A percentile compares a stretch with the other conserved stretches of the same genome.
These are phyloP conservation scores for Nomada goodeniana DNA, from an alignment of 2,888 invertebrate genomes.

Conservation along the genomic window DNA sequence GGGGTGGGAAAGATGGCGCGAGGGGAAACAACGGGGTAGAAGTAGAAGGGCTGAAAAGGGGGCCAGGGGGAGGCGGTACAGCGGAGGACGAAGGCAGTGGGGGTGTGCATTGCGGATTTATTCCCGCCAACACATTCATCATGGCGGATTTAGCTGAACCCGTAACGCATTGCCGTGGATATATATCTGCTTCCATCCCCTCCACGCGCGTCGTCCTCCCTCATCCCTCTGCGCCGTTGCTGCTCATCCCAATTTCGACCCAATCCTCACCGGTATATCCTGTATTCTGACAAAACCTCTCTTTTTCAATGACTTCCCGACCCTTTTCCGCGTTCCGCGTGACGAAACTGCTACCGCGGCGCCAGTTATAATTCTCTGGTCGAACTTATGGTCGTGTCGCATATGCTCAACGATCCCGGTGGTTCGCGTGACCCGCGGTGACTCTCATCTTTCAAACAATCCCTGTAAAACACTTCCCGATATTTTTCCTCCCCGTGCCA, in stretches of 20 bases:
- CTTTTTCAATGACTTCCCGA: slow-evolving; percentile 80
- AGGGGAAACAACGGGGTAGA: slow-evolving; percentile 64
- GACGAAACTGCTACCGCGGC: slow-evolving; percentile 52
- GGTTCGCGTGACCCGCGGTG: neutral
- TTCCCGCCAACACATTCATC: slow-evolving; percentile 85
- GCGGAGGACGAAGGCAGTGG: slow-evolving; percentile 77
- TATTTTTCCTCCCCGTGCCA: slow-evolving; percentile 31
- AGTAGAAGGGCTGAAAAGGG: slow-evolving; percentile 55
- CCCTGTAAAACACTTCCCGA: slow-evolving; percentile 48
- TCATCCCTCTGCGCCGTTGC: slow-evolving; percentile 56
- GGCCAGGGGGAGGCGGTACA: slow-evolving; percentile 54
- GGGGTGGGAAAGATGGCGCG: slow-evolving; percentile 64
- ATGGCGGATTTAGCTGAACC: slow-evolving; percentile 85
- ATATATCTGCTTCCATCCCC: slow-evolving; percentile 83
- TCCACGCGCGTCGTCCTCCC: slow-evolving; percentile 60
- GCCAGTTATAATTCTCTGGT: slow-evolving; percentile 47
- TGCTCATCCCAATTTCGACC: slow-evolving; percentile 71
- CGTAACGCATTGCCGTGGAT: slow-evolving; percentile 84
- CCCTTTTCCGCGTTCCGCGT: slow-evolving; percentile 67
- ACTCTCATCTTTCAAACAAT: slow-evolving; percentile 8
- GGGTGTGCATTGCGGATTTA: slow-evolving; percentile 85
- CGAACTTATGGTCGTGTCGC: slow-evolving; percentile 26
- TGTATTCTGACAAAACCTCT: slow-evolving; percentile 76
- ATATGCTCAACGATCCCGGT: slow-evolving; percentile 8
- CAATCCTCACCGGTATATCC: slow-evolving; percentile 72